phyloP scores from a whole-genome alignment of 2,113 vertebrate species.

The Reinhardtius hippoglossoides region DNA sequence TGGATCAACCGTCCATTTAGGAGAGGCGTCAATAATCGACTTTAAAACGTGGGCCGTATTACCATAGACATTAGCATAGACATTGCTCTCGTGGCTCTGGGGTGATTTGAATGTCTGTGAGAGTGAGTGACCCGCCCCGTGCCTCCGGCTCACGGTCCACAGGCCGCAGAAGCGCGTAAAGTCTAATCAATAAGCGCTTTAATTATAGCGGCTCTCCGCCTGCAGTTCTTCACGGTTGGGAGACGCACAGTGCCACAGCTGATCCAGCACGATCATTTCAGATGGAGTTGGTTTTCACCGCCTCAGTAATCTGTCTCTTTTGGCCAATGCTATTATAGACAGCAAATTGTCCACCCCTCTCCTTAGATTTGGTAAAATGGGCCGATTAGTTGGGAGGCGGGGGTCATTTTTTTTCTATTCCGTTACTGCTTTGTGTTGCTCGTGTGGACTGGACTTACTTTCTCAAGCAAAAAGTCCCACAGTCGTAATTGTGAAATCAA shows the following conservation, averaged over 20 bases:
- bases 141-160: constrained; percentile 63
- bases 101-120: constrained; percentile 70
- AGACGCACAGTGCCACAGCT: constrained; percentile 71
- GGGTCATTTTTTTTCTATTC: background rate
- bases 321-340: constrained; percentile 70
- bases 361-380: constrained; percentile 61
- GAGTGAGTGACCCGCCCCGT: constrained; percentile 50
- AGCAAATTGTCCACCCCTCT: constrained; percentile 69
- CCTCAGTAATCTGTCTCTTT: constrained; percentile 73
- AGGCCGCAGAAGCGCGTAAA: constrained; percentile 57
- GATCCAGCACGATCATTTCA: constrained; percentile 79
- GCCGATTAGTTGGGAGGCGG: constrained; percentile 45
- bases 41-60: constrained; percentile 53
- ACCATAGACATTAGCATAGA: constrained; percentile 78
- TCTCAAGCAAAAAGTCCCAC: background rate
- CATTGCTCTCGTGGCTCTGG: constrained; percentile 52
- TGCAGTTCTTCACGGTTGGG: constrained; percentile 77
- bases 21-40: constrained; percentile 76
- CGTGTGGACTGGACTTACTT: background rate
- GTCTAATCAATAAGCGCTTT: constrained; percentile 83
- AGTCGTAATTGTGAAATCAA: background rate
- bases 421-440: constrained; percentile 25
- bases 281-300: constrained; percentile 70
- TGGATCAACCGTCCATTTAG: constrained; percentile 78
- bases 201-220: constrained; percentile 67